These are phyloP conservation scores for Onychomys arenicola DNA, from an alignment of 2,797 vertebrate genomes.

Conservation along the genomic window DNA sequence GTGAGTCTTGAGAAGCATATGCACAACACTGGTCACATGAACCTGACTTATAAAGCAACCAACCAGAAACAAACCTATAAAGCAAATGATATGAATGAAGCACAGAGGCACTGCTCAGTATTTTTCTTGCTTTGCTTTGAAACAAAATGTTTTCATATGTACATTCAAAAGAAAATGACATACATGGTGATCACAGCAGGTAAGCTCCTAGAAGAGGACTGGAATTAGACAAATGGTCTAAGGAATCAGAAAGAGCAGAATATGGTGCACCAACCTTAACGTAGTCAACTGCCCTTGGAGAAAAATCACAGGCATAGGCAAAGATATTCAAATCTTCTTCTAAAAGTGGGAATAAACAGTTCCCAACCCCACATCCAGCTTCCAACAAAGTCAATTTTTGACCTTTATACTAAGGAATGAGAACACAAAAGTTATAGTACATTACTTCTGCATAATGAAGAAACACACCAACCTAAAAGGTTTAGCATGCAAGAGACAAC, in stretches of 20 bases:
- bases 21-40: neutral
- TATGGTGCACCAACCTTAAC: slow-evolving; percentile 92
- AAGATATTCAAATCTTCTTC: slow-evolving; percentile 94
- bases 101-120: neutral
- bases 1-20: neutral
- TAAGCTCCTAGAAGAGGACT: neutral
- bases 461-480: slow-evolving; percentile 21
- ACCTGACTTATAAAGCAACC: neutral
- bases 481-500: neutral
- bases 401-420: slow-evolving; percentile 89
- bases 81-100: neutral
- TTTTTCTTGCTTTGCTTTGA: slow-evolving; percentile 27
- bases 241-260: neutral
- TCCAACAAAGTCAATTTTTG: slow-evolving; percentile 95
- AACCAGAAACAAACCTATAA: neutral
- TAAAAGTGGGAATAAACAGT: slow-evolving; percentile 97
- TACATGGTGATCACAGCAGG: neutral
- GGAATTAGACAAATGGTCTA: neutral
- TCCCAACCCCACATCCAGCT: slow-evolving; percentile 99
- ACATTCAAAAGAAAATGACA: slow-evolving; percentile 4
- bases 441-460: slow-evolving; percentile 12
- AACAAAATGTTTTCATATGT: neutral
- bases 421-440: slow-evolving; percentile 45
- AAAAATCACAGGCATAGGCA: slow-evolving; percentile 98
- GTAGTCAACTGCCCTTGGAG: slow-evolving; percentile 96